Evolutionary conservation across 2,888 invertebrate species (phyloP).

Genomic region (Dorcus parallelipipedus): DNA sequence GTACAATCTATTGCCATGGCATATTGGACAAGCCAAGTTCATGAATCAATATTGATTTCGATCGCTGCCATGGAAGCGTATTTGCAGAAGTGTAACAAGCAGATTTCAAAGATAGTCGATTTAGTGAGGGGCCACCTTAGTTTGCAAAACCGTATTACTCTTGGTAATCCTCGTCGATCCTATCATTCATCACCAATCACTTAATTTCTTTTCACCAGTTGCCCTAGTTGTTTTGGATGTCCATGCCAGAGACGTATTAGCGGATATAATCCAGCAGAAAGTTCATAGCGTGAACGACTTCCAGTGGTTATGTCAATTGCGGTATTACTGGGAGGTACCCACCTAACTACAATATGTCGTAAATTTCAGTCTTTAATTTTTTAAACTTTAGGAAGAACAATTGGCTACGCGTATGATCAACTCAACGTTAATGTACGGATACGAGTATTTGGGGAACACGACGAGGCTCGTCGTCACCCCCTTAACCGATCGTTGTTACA

Average conservation of each 20-base stretch:
- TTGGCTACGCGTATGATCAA: conserved; percentile 85
- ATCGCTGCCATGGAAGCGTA: conserved; percentile 60
- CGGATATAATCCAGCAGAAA: conserved; percentile 61
- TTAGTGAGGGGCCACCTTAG: conserved; percentile 84
- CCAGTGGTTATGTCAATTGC: conserved; percentile 83
- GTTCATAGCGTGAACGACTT: conserved; percentile 77
- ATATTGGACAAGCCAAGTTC: conserved; percentile 90
- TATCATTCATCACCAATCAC: conserved; percentile 8
- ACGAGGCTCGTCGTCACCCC: conserved; percentile 89
- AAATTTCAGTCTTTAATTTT: not conserved
- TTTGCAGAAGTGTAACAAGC: conserved; percentile 67
- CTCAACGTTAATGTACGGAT: conserved; percentile 83
- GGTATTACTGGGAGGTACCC: conserved; percentile 80
- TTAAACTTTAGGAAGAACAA: conserved; percentile 47
- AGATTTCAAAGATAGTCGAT: conserved; percentile 79
- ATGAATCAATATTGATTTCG: conserved; percentile 65
- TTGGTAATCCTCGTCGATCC: conserved; percentile 53
- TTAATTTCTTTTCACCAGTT: conserved; percentile 51
- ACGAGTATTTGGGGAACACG: conserved; percentile 92
- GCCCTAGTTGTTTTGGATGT: conserved; percentile 91
- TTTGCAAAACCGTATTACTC: conserved; percentile 81
- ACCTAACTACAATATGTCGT: not conserved
- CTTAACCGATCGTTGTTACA: conserved; percentile 87
- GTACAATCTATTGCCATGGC: conserved; percentile 80
- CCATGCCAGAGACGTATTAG: conserved; percentile 85